phyloP scores from a whole-genome alignment of 2,113 vertebrate species.

The Spilogale gracilis region DNA sequence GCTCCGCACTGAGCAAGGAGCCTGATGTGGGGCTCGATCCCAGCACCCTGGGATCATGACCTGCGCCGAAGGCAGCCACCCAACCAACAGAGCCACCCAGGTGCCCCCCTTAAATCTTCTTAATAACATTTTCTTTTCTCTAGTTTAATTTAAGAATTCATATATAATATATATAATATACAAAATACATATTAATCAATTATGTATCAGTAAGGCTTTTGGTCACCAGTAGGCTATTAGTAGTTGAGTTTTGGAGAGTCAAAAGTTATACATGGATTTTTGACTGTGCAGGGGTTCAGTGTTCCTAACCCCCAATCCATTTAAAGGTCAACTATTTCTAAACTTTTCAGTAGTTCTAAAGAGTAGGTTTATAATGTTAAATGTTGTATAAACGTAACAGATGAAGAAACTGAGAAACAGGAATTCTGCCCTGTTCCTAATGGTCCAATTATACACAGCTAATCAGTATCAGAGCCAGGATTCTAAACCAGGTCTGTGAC shows the following conservation, averaged over 20 bases:
- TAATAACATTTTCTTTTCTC: background rate
- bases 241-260: background rate
- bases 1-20: too few species aligned
- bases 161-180: background rate
- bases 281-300: background rate
- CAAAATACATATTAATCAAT: background rate
- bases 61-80: too few species aligned
- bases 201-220: background rate
- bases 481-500: conserved; percentile 41
- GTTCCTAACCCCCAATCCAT: background rate
- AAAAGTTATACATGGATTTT: background rate
- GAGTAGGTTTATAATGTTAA: conserved; percentile 9
- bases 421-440: background rate
- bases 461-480: background rate
- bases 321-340: background rate
- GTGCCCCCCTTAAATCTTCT: background rate
- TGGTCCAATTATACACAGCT: background rate
- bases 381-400: conserved; percentile 47
- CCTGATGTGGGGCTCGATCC: too few species aligned
- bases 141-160: background rate
- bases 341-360: conserved; percentile 50
- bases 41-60: too few species aligned
- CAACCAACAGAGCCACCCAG: too few species aligned
- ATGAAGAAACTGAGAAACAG: conserved; percentile 28
- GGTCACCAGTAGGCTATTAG: background rate